phyloP scores from a whole-genome alignment of 2,888 invertebrate genomes.

The Apomyelois bistriatella region DNA sequence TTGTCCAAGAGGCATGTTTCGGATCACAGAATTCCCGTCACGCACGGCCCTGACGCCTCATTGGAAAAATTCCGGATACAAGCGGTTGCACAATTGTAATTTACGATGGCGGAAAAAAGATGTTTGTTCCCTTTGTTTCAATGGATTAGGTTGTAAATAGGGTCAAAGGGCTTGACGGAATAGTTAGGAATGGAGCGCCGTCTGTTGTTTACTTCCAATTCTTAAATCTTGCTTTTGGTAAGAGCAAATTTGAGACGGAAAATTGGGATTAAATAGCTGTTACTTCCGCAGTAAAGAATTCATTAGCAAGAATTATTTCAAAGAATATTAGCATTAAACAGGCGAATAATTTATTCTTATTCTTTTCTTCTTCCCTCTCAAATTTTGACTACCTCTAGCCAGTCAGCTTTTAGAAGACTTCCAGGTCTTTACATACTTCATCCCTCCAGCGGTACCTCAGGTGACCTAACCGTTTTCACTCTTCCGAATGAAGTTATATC shows the following conservation, averaged over 20 bases:
- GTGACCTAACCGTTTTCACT: too few species aligned
- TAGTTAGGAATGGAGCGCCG: not conserved
- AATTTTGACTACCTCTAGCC: too few species aligned
- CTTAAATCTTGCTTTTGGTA: not conserved
- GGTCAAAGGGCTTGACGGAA: constrained; percentile 3
- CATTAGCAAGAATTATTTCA: too few species aligned
- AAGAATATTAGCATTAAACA: too few species aligned
- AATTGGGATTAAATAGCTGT: too few species aligned
- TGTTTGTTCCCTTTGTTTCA: constrained; percentile 17
- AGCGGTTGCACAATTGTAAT: constrained; percentile 23
- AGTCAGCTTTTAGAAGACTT: too few species aligned
- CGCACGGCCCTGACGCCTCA: constrained; percentile 16
- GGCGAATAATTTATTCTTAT: too few species aligned
- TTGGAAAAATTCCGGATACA: constrained; percentile 18
- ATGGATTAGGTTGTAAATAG: constrained; percentile 5
- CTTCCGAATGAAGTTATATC: too few species aligned
- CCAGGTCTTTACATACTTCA: too few species aligned
- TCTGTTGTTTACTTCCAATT: not conserved
- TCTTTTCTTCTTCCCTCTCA: too few species aligned
- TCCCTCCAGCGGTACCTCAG: too few species aligned
- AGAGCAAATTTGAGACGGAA: not conserved
- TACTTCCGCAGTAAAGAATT: too few species aligned
- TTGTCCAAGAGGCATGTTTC: not conserved
- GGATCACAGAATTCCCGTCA: constrained; percentile 18
- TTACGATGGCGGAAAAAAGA: constrained; percentile 23